phyloP scores from a whole-genome alignment of 2,797 vertebrate species.

The Carcharodon carcharias region DNA sequence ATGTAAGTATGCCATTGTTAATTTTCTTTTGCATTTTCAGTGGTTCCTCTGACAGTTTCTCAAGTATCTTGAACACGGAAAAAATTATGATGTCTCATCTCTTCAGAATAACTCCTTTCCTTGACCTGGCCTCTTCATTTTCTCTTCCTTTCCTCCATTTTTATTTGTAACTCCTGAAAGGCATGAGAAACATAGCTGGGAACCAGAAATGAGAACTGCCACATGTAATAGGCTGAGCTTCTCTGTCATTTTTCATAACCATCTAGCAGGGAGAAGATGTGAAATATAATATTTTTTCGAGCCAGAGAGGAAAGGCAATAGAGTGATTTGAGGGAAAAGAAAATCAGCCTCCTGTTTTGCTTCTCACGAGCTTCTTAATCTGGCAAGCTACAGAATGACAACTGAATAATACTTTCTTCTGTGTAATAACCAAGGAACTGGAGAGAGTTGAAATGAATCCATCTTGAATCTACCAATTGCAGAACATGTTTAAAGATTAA shows the following conservation, averaged over 20 bases:
- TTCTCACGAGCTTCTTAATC: not conserved
- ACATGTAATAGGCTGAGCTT: not conserved
- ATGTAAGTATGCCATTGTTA: too few species aligned
- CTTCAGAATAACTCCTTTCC: not conserved
- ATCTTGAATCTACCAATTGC: not conserved
- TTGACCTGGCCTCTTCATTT: not conserved
- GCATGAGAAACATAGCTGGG: not conserved
- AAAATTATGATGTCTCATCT: not conserved
- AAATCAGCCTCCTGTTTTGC: not conserved
- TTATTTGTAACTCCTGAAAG: not conserved
- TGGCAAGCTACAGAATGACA: not conserved
- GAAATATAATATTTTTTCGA: not conserved
- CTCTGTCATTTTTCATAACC: not conserved
- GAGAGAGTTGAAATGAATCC: not conserved
- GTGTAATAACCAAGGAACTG: too few species aligned
- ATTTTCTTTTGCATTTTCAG: too few species aligned
- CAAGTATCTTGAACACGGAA: too few species aligned
- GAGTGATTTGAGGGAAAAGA: not conserved
- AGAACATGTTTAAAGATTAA: not conserved
- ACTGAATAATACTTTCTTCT: not conserved
- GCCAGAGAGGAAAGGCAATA: not conserved
- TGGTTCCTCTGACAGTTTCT: too few species aligned
- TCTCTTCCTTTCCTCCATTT: not conserved
- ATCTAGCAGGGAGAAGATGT: not conserved
- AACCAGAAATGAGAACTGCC: not conserved